Conservation (phyloP, 2,797 vertebrate genomes). For the Novumbra hubbsi region DNA sequence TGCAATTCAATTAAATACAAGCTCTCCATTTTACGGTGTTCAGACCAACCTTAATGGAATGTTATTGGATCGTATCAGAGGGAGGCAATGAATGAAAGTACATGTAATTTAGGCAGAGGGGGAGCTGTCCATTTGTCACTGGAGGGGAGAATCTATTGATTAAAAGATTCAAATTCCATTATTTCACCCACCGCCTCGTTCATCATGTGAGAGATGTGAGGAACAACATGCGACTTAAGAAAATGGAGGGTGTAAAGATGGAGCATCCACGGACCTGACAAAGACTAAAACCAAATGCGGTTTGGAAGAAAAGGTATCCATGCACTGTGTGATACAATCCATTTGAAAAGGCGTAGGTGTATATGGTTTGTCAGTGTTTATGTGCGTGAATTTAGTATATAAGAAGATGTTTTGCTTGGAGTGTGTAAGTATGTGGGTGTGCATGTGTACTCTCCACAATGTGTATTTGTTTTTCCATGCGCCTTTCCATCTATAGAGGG, state of each 20-base stretch:
- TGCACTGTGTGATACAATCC: slow-evolving; percentile 7
- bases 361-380: background rate
- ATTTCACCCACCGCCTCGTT: slow-evolving; percentile 59
- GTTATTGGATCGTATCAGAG: slow-evolving; percentile 70
- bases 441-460: background rate
- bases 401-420: background rate
- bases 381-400: background rate
- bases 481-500: slow-evolving; percentile 48
- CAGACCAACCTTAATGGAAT: slow-evolving; percentile 66
- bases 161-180: slow-evolving; percentile 74
- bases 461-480: slow-evolving; percentile 38
- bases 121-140: slow-evolving; percentile 71
- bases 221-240: slow-evolving; percentile 50
- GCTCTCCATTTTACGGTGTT: slow-evolving; percentile 68
- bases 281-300: background rate
- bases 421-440: background rate
- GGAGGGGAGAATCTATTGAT: slow-evolving; percentile 73
- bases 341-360: background rate
- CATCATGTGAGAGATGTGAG: slow-evolving; percentile 59
- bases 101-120: slow-evolving; percentile 60
- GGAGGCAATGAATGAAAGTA: slow-evolving; percentile 62
- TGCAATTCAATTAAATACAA: slow-evolving; percentile 56
- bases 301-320: slow-evolving; percentile 14
- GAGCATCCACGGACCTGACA: background rate
- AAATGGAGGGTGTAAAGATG: slow-evolving; percentile 33